A percentile compares a stretch with the other conserved stretches of the same genome.
These are phyloP conservation scores for Alviniconcha marisindica DNA, from an alignment of 1,140 invertebrate species.

Conservation along the genomic window DNA sequence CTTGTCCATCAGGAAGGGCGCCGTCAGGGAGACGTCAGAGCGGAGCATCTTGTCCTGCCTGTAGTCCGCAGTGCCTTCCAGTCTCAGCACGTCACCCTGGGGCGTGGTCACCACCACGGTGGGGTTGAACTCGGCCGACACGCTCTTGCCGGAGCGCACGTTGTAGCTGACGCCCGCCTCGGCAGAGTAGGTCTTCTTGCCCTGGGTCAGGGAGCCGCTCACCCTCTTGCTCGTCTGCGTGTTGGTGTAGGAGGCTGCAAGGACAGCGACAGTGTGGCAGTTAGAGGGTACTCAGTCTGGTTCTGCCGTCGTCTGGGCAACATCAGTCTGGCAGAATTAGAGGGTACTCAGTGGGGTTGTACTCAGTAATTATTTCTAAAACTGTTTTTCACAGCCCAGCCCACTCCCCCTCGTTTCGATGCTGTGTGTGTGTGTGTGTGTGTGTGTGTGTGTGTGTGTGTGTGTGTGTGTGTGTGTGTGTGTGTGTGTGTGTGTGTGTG, in stretches of 20 bases:
- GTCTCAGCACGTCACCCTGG: constrained; percentile 8
- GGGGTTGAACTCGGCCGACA: background rate
- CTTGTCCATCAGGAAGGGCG: constrained; percentile 32
- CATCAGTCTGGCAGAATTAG: too few species aligned
- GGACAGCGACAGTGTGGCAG: background rate
- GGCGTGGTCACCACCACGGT: constrained; percentile 31
- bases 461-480: background rate
- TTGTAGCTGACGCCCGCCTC: constrained; percentile 45
- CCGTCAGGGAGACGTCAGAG: constrained; percentile 18
- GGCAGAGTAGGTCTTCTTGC: constrained; percentile 49
- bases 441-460: background rate
- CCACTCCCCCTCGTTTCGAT: background rate
- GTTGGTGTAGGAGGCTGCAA: constrained; percentile 52
- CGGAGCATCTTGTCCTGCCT: constrained; percentile 36
- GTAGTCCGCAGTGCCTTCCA: constrained; percentile 36
- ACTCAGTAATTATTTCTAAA: too few species aligned
- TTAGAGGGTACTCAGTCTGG: too few species aligned
- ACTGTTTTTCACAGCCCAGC: too few species aligned
- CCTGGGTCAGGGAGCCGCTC: constrained; percentile 41
- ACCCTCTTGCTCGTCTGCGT: constrained; percentile 49
- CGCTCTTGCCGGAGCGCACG: constrained; percentile 12
- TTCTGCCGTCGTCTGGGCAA: too few species aligned
- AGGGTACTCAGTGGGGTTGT: too few species aligned
- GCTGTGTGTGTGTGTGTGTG: background rate
- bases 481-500: background rate